A percentile compares a stretch with the other conserved stretches of the same genome.
Evolutionary conservation across 2,113 vertebrate genomes (phyloP).

Genomic region (Pica pica): DNA sequence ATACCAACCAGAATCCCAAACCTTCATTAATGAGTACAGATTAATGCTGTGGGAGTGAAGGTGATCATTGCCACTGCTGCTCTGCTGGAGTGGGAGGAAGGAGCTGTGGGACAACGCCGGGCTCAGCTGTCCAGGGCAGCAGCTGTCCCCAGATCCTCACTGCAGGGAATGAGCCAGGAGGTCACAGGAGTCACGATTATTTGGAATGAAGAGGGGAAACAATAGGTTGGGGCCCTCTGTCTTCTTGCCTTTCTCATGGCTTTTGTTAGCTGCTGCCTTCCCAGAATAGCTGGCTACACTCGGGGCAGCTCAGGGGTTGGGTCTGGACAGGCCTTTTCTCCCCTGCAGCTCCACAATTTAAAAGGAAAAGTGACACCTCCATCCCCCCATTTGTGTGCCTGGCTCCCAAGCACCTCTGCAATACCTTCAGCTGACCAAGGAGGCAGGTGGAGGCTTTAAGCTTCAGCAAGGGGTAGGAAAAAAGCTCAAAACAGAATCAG

Average conservation of each 20-base stretch:
- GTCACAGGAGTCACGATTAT: slow-evolving; percentile 46
- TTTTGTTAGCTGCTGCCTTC: slow-evolving; percentile 17
- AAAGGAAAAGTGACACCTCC: not conserved
- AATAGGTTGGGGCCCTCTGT: slow-evolving; percentile 46
- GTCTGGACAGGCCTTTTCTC: not conserved
- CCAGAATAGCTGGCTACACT: slow-evolving; percentile 1
- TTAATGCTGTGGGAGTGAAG: not conserved
- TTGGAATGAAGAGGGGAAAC: slow-evolving; percentile 30
- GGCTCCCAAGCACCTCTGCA: not conserved
- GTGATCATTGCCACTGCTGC: not conserved
- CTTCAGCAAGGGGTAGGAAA: not conserved
- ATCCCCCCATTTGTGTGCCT: not conserved
- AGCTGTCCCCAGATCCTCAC: slow-evolving; percentile 43
- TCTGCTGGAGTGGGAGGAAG: not conserved
- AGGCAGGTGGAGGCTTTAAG: not conserved
- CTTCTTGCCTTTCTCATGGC: slow-evolving; percentile 4
- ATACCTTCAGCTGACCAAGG: not conserved
- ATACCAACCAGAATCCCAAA: not conserved
- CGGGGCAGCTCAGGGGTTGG: not conserved
- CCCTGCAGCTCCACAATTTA: not conserved
- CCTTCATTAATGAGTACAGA: not conserved
- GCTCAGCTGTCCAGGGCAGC: slow-evolving; percentile 53
- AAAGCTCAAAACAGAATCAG: not conserved
- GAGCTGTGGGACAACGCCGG: not conserved
- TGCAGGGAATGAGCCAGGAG: slow-evolving; percentile 12